phyloP scores from a whole-genome alignment of 1,140 invertebrate species.

The Drosophila nigromelanica region DNA sequence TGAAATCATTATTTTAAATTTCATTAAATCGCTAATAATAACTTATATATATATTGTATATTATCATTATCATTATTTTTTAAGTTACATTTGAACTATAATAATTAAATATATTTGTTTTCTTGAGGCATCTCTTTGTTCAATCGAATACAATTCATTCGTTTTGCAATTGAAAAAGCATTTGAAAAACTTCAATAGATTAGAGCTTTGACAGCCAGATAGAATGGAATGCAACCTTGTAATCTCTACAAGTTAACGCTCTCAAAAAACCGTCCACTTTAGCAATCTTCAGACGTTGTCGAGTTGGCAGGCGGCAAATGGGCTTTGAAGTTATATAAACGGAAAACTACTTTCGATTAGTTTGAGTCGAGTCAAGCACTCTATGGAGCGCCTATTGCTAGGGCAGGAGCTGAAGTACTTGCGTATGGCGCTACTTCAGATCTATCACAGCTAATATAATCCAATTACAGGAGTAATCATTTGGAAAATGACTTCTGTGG shows the following conservation, averaged over 20 bases:
- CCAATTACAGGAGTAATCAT: conserved; percentile 31
- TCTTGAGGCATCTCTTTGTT: not conserved
- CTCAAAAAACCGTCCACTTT: conserved; percentile 34
- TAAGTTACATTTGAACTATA: too few species aligned
- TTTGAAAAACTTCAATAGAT: conserved; percentile 31
- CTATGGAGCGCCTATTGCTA: conserved; percentile 2
- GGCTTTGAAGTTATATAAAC: conserved; percentile 50
- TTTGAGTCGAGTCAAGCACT: conserved; percentile 11
- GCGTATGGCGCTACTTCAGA: conserved; percentile 35
- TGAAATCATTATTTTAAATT: too few species aligned
- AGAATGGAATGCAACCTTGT: conserved; percentile 30
- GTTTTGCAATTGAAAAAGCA: conserved; percentile 20
- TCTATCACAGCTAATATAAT: conserved; percentile 10
- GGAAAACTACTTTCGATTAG: conserved; percentile 38
- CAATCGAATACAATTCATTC: not conserved
- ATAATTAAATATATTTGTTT: too few species aligned
- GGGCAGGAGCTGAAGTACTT: conserved; percentile 36
- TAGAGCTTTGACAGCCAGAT: conserved; percentile 18
- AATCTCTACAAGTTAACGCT: conserved; percentile 40
- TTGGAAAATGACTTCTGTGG: conserved; percentile 33
- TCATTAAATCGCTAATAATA: too few species aligned
- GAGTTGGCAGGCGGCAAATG: conserved; percentile 31
- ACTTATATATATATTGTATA: conserved; percentile 8
- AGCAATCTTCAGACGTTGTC: conserved; percentile 19
- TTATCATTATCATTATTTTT: not conserved